These are phyloP conservation scores for Loxodonta africana DNA, from an alignment of 2,113 vertebrate species.

Conservation along the genomic window DNA sequence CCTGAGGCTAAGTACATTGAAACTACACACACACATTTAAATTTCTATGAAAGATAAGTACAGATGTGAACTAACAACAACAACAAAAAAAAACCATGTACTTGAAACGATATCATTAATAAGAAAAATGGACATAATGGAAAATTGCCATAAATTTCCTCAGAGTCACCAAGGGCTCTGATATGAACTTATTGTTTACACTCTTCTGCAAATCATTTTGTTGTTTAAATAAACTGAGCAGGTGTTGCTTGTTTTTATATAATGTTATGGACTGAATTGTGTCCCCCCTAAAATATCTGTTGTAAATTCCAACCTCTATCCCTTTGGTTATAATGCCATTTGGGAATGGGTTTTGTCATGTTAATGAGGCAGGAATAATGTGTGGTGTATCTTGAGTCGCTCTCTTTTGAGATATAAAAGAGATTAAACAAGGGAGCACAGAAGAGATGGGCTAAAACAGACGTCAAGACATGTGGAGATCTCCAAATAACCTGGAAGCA, in stretches of 20 bases:
- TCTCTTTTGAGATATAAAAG: too few relatives aligned
- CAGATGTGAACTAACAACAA: background rate
- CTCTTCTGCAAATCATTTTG: background rate
- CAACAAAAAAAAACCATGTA: background rate
- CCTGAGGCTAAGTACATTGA: background rate
- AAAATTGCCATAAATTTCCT: background rate
- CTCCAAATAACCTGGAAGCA: too few relatives aligned
- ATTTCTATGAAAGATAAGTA: background rate
- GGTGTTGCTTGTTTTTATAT: background rate
- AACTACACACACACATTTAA: background rate
- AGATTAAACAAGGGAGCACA: too few relatives aligned
- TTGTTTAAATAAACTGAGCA: constrained; percentile 1
- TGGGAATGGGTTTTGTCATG: too few relatives aligned
- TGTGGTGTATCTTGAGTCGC: too few relatives aligned
- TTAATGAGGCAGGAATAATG: too few relatives aligned
- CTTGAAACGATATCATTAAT: constrained; percentile 1
- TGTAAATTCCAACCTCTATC: too few relatives aligned
- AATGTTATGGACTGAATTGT: too few relatives aligned
- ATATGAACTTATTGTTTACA: background rate
- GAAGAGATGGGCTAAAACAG: too few relatives aligned
- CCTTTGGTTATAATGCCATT: too few relatives aligned
- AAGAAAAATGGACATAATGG: background rate
- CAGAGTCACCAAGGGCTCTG: background rate
- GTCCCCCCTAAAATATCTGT: too few relatives aligned
- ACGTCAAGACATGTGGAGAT: too few relatives aligned